These are phyloP conservation scores for Calycopis cecrops DNA, from an alignment of 1,140 invertebrate genomes.

Conservation along the genomic window DNA sequence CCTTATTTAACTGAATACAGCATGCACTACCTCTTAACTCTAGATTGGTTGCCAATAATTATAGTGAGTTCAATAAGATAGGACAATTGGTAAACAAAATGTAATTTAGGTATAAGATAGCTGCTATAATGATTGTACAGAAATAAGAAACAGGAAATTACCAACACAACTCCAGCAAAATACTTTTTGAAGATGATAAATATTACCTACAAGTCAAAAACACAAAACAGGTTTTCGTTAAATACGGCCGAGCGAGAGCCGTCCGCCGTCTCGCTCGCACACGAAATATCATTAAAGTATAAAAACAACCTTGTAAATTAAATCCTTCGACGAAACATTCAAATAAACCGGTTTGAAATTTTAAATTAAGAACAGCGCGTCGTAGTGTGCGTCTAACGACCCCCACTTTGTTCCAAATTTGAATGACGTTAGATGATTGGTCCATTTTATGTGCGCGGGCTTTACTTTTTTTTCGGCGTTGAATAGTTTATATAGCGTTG, in stretches of 20 bases:
- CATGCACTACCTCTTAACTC: too few species aligned
- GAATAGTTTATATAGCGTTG: too few species aligned
- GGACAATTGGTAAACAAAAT: too few species aligned
- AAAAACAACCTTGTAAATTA: slow-evolving; percentile 12
- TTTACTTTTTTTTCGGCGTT: too few species aligned
- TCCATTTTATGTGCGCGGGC: slow-evolving; percentile 11
- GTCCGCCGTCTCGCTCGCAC: background rate
- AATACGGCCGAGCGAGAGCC: background rate
- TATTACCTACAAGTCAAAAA: background rate
- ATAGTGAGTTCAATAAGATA: too few species aligned
- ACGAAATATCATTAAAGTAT: slow-evolving; percentile 1
- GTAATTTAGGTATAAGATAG: too few species aligned
- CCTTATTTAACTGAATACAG: too few species aligned
- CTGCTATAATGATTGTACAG: slow-evolving; percentile 6
- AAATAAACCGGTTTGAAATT: background rate
- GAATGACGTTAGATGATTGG: slow-evolving; percentile 64
- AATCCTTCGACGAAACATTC: background rate
- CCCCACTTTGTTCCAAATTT: slow-evolving; percentile 61
- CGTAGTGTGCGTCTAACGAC: slow-evolving; percentile 20
- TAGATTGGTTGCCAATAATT: too few species aligned
- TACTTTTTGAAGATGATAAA: too few species aligned
- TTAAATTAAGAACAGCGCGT: background rate
- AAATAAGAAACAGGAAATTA: background rate
- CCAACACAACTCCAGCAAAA: too few species aligned
- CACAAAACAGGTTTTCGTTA: slow-evolving; percentile 1